Percentiles rank a stretch among this genome's conserved stretches.
Evolutionary conservation across 92 coral and sea anemone genomes (phyloP).

Genomic region (Paragorgia papillata): DNA sequence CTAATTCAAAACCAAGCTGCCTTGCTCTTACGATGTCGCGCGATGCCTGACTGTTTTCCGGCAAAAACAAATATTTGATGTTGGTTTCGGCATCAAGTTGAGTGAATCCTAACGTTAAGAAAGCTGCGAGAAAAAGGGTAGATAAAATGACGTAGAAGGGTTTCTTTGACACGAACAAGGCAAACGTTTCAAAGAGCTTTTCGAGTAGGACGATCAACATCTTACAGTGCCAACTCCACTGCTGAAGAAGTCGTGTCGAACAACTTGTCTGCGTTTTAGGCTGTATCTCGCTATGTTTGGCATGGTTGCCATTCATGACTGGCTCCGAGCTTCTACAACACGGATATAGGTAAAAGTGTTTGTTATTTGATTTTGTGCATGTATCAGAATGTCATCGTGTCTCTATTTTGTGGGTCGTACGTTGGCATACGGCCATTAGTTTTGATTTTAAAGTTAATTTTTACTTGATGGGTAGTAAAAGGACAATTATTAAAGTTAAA

Average conservation of each 20-base stretch:
- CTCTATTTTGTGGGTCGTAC: no score
- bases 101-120: slow-evolving; percentile 6
- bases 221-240: background rate
- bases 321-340: no score
- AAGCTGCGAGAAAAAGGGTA: background rate
- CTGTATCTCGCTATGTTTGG: no score
- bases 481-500: no score
- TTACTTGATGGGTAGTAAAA: no score
- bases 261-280: no score
- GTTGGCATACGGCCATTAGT: no score
- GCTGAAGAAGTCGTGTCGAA: background rate
- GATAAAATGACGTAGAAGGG: background rate
- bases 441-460: no score
- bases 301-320: no score
- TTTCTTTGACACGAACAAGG: background rate
- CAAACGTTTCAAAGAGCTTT: slow-evolving; percentile 14
- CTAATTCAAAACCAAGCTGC: slow-evolving; percentile 5
- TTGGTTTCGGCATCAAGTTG: background rate
- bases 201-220: background rate
- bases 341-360: no score
- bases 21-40: slow-evolving; percentile 1
- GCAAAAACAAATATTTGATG: slow-evolving; percentile 5
- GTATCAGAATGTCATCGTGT: no score
- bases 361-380: no score
- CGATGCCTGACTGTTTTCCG: slow-evolving; percentile 29